These are phyloP conservation scores for Neosilurus mollespiculum DNA, from an alignment of 2,797 vertebrate genomes.

Conservation along the genomic window DNA sequence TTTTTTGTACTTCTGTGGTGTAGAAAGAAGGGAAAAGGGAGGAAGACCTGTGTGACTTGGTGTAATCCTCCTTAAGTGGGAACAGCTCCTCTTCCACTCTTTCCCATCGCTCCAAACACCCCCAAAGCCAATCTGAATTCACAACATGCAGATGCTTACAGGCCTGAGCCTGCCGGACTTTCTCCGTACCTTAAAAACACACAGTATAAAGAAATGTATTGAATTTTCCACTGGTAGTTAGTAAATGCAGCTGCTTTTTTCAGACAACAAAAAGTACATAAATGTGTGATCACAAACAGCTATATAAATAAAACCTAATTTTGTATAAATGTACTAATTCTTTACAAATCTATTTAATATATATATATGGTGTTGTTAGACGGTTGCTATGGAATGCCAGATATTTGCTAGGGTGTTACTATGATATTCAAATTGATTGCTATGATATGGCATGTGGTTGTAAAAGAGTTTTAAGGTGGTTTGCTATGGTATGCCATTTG, in stretches of 20 bases:
- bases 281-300: too few species aligned
- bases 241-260: background rate
- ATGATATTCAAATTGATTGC: background rate
- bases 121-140: conserved; percentile 97
- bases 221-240: too few species aligned
- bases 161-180: conserved; percentile 90
- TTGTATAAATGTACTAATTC: too few species aligned
- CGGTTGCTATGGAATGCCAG: background rate
- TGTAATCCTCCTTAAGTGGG: conserved; percentile 86
- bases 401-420: background rate
- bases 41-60: conserved; percentile 80
- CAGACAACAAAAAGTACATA: background rate
- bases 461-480: background rate
- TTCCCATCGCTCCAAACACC: conserved; percentile 96
- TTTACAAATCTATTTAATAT: too few species aligned
- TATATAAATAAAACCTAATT: too few species aligned
- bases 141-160: conserved; percentile 88
- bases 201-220: background rate
- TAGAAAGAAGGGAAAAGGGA: background rate
- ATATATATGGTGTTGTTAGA: background rate
- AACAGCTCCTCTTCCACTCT: conserved; percentile 92
- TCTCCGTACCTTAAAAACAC: conserved; percentile 85
- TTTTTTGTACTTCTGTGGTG: too few species aligned
- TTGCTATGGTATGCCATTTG: background rate
- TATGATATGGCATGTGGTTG: background rate